Conservation (phyloP, 2,888 invertebrate species). For the Synanthedon formicaeformis region DNA sequence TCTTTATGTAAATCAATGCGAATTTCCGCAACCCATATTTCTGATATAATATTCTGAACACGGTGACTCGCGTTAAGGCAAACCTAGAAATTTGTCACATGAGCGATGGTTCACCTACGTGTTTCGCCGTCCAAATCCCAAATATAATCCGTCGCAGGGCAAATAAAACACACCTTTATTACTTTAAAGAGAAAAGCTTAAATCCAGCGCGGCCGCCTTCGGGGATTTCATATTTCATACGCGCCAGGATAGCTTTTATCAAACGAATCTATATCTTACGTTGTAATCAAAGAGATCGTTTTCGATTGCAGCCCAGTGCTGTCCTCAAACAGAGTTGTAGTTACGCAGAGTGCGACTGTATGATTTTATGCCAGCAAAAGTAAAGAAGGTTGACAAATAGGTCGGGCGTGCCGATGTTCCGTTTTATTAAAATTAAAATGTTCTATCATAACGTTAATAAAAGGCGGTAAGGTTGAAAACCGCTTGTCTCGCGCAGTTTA, state of each 20-base stretch:
- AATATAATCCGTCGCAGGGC: conserved; percentile 59
- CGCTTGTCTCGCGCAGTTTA: conserved; percentile 33
- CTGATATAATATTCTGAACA: conserved; percentile 67
- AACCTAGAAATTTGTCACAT: conserved; percentile 71
- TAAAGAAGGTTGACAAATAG: conserved; percentile 71
- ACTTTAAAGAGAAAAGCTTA: conserved; percentile 64
- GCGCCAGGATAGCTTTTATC: conserved; percentile 44
- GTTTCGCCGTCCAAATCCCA: conserved; percentile 64
- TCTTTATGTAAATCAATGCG: conserved; percentile 60
- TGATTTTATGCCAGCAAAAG: conserved; percentile 66
- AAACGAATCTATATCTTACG: conserved; percentile 61
- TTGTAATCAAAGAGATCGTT: conserved; percentile 52
- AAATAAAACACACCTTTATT: conserved; percentile 70
- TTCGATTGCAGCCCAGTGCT: conserved; percentile 32
- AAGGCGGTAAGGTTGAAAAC: conserved; percentile 51
- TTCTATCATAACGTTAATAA: conserved; percentile 60
- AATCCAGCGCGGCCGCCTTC: conserved; percentile 50
- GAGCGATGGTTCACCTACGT: conserved; percentile 71
- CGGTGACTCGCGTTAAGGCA: conserved; percentile 65
- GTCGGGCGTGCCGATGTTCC: conserved; percentile 66
- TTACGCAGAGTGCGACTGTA: conserved; percentile 56
- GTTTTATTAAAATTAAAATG: conserved; percentile 69
- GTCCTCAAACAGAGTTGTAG: conserved; percentile 34
- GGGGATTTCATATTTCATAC: conserved; percentile 56
- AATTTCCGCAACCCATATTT: conserved; percentile 37